Base-by-base conservation (phyloP, 2,888 invertebrate genomes). In the Harpalus rubripes region DNA sequence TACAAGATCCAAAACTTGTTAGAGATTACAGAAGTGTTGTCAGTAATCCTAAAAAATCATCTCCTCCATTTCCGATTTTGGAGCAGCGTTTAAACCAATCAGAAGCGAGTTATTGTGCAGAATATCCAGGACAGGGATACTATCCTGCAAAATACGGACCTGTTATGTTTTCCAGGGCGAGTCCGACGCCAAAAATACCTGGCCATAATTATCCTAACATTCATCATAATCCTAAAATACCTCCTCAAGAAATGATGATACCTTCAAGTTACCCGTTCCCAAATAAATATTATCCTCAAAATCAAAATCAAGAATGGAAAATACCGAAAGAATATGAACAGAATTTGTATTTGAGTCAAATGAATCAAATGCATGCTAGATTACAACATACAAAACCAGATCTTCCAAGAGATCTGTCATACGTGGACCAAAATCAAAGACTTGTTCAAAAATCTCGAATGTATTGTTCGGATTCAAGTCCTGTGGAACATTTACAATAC, bases 1-100 rank as follows among this genome's bases (percentile, higher is more conserved):
- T 26, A 7, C 84, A 63, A 16, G 84, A 84, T 12, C 22, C 52
- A 8, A 84, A 84, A 78, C 56, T 65, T 22, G 10, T 26, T n/a
- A 41, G 81, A 52, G 81, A 81, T n/a, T 76, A 61, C 26, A 74
- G 83, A 41, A 74, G 52, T 16, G 61, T 76, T 59, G 15, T n/a
- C 16, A 61, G 41, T 84, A 15, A 63, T 3, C n/a, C 78, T 5
- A 85, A 85, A 72, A 85, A 85, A 72, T n/a, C 44, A 15, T 72
- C 85, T 58, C 80, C 85, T 1, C 80, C 85, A n/a, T 85, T 80
- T 68, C 85, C 85, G 15, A 85, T 85, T 68, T n/a, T 80, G 8
- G 85, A 85, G 16, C 85, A 85, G 7, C 16, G 85, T 15, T 72
- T 85, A 16, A 84, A 80, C 26, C 58, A 72, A 72, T 16, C 22